phyloP scores from a whole-genome alignment of 23 tunicate species.

The Pegea sp. region DNA sequence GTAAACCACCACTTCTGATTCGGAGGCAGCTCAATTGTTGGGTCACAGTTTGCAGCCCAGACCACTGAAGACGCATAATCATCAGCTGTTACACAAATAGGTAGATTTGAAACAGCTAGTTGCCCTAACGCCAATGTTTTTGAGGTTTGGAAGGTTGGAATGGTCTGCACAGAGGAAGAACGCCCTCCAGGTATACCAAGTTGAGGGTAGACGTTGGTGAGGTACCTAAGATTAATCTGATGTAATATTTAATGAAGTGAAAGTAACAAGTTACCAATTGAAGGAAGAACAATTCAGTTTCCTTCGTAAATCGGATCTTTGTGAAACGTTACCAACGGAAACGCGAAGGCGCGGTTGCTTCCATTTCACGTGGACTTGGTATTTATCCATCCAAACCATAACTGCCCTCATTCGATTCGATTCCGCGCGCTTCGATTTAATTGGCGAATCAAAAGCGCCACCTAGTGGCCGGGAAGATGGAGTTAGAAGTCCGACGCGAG shows the following conservation, averaged over 20 bases:
- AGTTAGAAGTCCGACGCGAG: constrained; percentile 36
- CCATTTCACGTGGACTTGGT: too few species aligned
- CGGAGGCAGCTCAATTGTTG: background rate
- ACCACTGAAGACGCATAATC: constrained; percentile 6
- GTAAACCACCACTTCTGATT: background rate
- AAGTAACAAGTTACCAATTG: too few species aligned
- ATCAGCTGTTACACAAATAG: constrained; percentile 29
- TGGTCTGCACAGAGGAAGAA: constrained; percentile 5
- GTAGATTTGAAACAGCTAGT: constrained; percentile 26
- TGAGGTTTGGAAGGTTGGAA: background rate
- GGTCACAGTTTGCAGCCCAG: constrained; percentile 8
- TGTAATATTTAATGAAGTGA: too few species aligned
- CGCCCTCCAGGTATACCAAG: constrained; percentile 38
- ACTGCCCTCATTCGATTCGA: too few species aligned
- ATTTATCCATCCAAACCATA: too few species aligned
- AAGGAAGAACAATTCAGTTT: too few species aligned
- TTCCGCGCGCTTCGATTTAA: too few species aligned
- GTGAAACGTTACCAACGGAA: too few species aligned
- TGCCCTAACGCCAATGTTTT: constrained; percentile 7
- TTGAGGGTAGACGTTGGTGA: constrained; percentile 48
- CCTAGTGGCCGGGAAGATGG: too few species aligned
- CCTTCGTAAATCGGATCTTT: too few species aligned
- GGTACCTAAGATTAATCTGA: constrained; percentile 68
- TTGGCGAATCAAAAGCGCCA: too few species aligned
- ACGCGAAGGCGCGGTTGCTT: too few species aligned